These are phyloP conservation scores for Catocala sponsa DNA, from an alignment of 2,888 invertebrate species.

Conservation along the genomic window DNA sequence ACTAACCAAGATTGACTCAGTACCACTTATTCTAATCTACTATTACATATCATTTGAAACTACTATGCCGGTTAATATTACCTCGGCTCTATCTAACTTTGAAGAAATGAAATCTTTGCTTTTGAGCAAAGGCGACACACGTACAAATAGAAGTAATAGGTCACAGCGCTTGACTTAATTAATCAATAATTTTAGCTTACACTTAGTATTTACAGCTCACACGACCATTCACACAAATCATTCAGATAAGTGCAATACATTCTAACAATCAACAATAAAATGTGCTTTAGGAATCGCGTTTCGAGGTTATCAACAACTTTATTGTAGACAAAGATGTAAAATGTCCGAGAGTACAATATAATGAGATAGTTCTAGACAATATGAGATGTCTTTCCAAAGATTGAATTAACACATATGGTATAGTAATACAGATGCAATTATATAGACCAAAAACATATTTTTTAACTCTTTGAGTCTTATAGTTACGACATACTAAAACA, in stretches of 20 bases:
- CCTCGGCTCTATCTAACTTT: constrained; percentile 29
- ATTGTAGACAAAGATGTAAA: constrained; percentile 20
- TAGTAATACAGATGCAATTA: too few relatives aligned
- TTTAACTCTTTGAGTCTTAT: too few relatives aligned
- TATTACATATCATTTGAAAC: constrained; percentile 35
- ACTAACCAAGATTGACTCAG: constrained; percentile 30
- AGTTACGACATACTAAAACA: too few relatives aligned
- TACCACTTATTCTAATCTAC: constrained; percentile 41
- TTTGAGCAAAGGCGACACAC: constrained; percentile 74
- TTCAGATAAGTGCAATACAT: constrained; percentile 73
- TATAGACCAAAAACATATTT: too few relatives aligned
- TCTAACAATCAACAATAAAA: constrained; percentile 77
- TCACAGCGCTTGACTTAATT: constrained; percentile 82
- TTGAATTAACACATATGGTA: too few relatives aligned
- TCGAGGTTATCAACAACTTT: constrained; percentile 55
- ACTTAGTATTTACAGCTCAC: constrained; percentile 76
- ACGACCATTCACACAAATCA: constrained; percentile 63
- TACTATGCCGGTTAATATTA: constrained; percentile 36
- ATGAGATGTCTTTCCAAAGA: background rate
- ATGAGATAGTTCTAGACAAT: background rate
- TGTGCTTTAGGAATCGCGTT: constrained; percentile 71
- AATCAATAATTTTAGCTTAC: constrained; percentile 65
- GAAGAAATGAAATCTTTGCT: constrained; percentile 54
- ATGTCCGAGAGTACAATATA: constrained; percentile 12
- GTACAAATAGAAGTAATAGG: constrained; percentile 69